Conservation (phyloP, 2,113 vertebrate species). For the Periophthalmodon schlosseri region DNA sequence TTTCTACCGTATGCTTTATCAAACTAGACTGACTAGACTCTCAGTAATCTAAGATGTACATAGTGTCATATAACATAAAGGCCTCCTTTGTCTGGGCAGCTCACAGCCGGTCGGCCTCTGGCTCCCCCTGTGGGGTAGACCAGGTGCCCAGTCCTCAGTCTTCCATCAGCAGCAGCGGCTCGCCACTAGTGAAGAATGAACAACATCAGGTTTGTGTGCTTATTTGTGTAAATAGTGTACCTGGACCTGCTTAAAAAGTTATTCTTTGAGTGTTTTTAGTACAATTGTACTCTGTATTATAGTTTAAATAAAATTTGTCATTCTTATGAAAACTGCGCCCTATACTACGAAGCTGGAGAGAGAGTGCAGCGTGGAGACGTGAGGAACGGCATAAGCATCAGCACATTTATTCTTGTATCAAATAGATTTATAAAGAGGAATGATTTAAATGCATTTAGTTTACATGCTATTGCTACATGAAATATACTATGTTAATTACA, state of each 20-base stretch:
- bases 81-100: conserved; percentile 48
- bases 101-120: conserved; percentile 79
- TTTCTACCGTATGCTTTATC: neutral
- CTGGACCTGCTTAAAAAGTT: neutral
- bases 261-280: too few species aligned
- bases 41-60: neutral
- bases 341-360: too few species aligned
- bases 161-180: conserved; percentile 78
- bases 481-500: too few species aligned
- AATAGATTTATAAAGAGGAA: too few species aligned
- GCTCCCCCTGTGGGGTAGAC: conserved; percentile 84
- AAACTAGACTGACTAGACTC: neutral
- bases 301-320: too few species aligned
- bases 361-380: too few species aligned
- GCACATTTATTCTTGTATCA: too few species aligned
- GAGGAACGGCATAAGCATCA: too few species aligned
- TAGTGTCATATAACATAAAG: neutral
- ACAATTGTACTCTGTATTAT: too few species aligned
- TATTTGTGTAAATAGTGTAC: neutral
- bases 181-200: conserved; percentile 80
- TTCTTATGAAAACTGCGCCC: too few species aligned
- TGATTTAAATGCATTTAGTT: too few species aligned
- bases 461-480: too few species aligned
- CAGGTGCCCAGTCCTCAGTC: conserved; percentile 90
- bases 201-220: conserved; percentile 70